Evolutionary conservation across 2,113 vertebrate genomes (phyloP).

Genomic region (Beaufortia kweichowensis): DNA sequence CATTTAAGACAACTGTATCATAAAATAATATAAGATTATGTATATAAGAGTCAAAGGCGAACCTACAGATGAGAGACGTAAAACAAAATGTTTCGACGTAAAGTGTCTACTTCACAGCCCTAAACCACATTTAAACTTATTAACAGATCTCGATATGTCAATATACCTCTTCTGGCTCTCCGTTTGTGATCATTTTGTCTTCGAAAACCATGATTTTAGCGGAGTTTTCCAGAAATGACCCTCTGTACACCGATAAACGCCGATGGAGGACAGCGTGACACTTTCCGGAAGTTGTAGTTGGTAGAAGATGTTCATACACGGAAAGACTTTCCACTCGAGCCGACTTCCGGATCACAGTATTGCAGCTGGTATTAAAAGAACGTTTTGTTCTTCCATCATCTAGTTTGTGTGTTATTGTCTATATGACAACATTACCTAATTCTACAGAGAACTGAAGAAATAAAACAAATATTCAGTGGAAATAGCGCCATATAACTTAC

Average conservation of each 20-base stretch:
- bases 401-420: not conserved
- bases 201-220: slow-evolving; percentile 69
- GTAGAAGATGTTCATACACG: not conserved
- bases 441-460: not conserved
- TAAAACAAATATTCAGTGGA: too few relatives aligned
- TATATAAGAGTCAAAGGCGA: too few relatives aligned
- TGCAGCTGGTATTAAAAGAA: not conserved
- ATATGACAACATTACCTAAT: not conserved
- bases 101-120: not conserved
- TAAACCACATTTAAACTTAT: not conserved
- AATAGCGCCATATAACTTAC: too few relatives aligned
- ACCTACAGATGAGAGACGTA: not conserved
- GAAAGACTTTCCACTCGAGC: not conserved
- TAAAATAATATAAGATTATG: not conserved
- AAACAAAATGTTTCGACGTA: not conserved
- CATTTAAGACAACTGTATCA: not conserved
- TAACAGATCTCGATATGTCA: not conserved
- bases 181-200: slow-evolving; percentile 71
- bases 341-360: slow-evolving; percentile 14
- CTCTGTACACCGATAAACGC: not conserved
- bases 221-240: slow-evolving; percentile 35
- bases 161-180: slow-evolving; percentile 70
- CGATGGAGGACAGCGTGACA: slow-evolving; percentile 52
- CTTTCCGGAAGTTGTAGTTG: slow-evolving; percentile 42
- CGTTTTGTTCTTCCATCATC: not conserved